Base-by-base conservation (phyloP, 2,888 invertebrate genomes). In the Tethea ocularis region DNA sequence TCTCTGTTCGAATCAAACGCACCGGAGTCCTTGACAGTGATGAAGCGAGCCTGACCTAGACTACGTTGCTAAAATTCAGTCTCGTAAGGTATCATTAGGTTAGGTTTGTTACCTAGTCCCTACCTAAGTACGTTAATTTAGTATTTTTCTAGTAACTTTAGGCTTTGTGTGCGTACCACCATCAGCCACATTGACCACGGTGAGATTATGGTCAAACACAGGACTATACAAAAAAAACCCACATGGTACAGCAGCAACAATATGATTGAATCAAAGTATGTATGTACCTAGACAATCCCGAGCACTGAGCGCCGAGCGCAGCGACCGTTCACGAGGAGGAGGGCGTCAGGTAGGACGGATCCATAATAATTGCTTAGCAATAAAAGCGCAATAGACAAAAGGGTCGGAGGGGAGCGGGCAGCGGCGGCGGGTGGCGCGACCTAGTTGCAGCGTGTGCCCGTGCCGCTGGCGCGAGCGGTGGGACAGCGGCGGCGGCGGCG, bases 341-440 rank as follows among this genome's bases (percentile, higher is more conserved):
- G 29, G 11, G 24, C 52, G 26, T 46, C 17, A 46, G 60, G 57
- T 59, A 64, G 62, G 67, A 61, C 57, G 59, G 65, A 67, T 63
- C 61, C 62, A 66, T 67, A 67, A 17, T 26, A 26, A 72, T 71
- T 63, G 69, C 63, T 64, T 61, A 67, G 71, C 71, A 69, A 71
- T 70, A 69, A 72, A 71, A 74, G 72, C 67, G 71, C 75, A 74
- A 69, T 68, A 66, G 66, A 60, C 62, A 58, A 57, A 57, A 64
- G 65, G 67, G 69, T 64, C 59, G 61, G 57, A 54, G 62, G 56
- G 64, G 63, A 57, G 67, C 58, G 61, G 57, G 54, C 54, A 59
- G 53, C 46, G 63, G 52, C 6, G 46, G 62, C 55, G 52, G 66
- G 26, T 62, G 56, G 57, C 26, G 58, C 71, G 77, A 75, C 74